A percentile compares a stretch with the other conserved stretches of the same genome.
Conservation (phyloP, 2,113 vertebrate genomes). For the Spheniscus mendiculus region DNA sequence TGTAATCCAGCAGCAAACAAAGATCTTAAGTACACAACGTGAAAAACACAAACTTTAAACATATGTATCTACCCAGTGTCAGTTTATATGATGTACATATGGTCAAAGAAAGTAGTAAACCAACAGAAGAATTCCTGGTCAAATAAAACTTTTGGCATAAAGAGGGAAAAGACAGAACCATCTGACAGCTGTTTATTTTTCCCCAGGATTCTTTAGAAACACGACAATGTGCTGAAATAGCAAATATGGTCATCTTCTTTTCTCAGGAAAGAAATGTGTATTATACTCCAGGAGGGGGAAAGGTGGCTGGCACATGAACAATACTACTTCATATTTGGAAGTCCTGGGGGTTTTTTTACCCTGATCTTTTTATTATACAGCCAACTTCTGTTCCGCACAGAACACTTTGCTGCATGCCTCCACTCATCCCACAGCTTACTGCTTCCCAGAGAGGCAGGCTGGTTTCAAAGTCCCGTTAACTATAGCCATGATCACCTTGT, state of each 20-base stretch:
- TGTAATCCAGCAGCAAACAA: background rate
- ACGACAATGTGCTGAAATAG: background rate
- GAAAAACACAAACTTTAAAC: background rate
- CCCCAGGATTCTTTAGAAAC: background rate
- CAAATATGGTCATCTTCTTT: background rate
- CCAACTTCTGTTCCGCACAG: background rate
- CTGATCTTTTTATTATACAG: background rate
- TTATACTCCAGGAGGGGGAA: background rate
- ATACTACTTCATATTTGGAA: background rate
- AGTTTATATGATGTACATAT: background rate
- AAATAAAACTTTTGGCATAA: background rate
- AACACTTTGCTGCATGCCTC: background rate
- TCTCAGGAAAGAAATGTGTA: background rate
- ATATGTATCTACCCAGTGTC: background rate
- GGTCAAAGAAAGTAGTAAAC: background rate
- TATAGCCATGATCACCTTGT: background rate
- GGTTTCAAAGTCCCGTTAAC: background rate
- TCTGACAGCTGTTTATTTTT: background rate
- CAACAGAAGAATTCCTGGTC: background rate
- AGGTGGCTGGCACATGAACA: background rate
- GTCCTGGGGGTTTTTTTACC: background rate
- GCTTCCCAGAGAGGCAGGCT: background rate
- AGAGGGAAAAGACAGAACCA: background rate
- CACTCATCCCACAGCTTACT: background rate
- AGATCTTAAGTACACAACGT: background rate